Evolutionary conservation across 1,140 invertebrate genomes (phyloP).

Genomic region (Pissodes strobi): DNA sequence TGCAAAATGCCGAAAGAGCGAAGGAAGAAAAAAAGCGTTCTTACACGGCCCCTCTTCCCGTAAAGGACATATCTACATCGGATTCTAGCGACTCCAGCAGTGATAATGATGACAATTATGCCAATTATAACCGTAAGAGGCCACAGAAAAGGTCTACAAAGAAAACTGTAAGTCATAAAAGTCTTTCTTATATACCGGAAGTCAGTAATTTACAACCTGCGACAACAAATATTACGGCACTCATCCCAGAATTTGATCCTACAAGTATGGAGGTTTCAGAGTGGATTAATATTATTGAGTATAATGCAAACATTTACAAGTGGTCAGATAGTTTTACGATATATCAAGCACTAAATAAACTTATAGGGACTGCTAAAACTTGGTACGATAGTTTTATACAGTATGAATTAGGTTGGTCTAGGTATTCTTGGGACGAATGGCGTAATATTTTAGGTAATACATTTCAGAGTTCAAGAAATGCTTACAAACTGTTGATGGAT

Average conservation of each 20-base stretch:
- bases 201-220: neutral
- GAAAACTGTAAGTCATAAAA: neutral
- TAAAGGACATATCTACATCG: neutral
- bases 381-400: neutral
- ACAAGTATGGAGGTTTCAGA: neutral
- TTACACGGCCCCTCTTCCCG: neutral
- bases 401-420: neutral
- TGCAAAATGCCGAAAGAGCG: neutral
- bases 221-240: neutral
- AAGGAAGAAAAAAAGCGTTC: neutral
- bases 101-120: neutral
- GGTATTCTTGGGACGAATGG: neutral
- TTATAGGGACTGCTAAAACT: neutral
- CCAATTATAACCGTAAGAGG: neutral
- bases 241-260: constrained; percentile 1
- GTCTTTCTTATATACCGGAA: neutral
- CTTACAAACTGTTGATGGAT: constrained; percentile 6
- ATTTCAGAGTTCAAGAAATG: constrained; percentile 3
- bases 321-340: neutral
- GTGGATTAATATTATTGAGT: neutral
- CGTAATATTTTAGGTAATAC: neutral
- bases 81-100: neutral
- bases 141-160: neutral
- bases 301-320: too few relatives aligned
- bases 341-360: constrained; percentile 3